Evolutionary conservation across 1,140 invertebrate genomes (phyloP), one percentile per base, ranked within the genome.

Genomic region (Pseudachorutes palmiensis): DNA sequence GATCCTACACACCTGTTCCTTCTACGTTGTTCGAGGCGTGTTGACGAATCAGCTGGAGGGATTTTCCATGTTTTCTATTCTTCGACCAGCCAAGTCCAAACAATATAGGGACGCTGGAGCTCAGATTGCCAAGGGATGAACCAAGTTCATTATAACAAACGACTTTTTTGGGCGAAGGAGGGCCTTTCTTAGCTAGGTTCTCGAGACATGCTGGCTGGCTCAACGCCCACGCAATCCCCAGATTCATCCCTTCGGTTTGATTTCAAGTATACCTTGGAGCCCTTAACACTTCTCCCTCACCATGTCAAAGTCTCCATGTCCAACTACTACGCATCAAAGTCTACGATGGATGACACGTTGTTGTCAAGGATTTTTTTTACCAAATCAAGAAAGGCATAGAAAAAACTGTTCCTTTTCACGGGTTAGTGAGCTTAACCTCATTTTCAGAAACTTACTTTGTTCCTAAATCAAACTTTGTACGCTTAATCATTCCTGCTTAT

Each of bases 31-130:
- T 55, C 51, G 51, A 55, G 51, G 24, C 51, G 51, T 55, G 51
- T 55, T 55, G 51, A 55, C 51, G 51, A 55, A 55, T 55, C 51
- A 55, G 51, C 51, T 55, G 51, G 51, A 26, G 51, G 51, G 51
- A 55, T 55, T 55, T 55, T 55, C 51, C 51, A 14, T 55, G 5
- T 14, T 55, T 3, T 55, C 51, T 22, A 55, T 5, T 5, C 12
- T 24, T 55, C 19, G 36, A 45, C 9, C 12, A 55, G 51, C 51
- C 5, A 19, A 41, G 19, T 5, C 24, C 24, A 45, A 55, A 55
- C 51, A 55, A 55, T 55, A 55, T 9, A 22, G 24, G 51, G 24
- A 26, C 51, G 3, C 5, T n/a, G n/a, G n/a, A n/a, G n/a, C n/a
- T n/a, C n/a, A n/a, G n/a, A n/a, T 24, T 55, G 51, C 51, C 9